Conservation (phyloP, 2,797 vertebrate species). For the Rhynchotus rufescens region DNA sequence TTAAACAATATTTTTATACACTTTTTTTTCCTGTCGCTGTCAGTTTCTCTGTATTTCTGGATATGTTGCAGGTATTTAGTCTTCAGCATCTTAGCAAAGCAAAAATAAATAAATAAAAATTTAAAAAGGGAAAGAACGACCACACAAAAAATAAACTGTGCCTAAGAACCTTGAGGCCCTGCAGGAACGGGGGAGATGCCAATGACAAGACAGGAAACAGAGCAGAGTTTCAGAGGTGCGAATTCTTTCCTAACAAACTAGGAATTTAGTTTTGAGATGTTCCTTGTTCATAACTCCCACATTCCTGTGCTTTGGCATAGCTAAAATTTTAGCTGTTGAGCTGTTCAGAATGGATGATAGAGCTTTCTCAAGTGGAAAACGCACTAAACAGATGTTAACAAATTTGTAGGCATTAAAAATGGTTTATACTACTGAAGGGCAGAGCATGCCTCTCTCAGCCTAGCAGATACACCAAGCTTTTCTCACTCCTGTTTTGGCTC, state of each 20-base stretch:
- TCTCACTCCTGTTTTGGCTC: not conserved
- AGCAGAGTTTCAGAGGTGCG: not conserved
- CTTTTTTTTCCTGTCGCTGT: not conserved
- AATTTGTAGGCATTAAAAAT: not conserved
- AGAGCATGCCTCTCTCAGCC: not conserved
- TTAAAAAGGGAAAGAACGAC: not conserved
- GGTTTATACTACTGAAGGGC: not conserved
- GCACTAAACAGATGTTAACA: not conserved
- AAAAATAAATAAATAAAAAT: not conserved
- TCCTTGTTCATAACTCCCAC: not conserved
- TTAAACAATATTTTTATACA: conserved; percentile 6
- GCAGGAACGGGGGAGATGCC: not conserved
- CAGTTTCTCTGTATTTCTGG: not conserved
- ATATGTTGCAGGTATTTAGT: not conserved
- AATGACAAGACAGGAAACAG: not conserved
- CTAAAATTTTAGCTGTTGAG: not conserved
- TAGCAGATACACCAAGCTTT: not conserved
- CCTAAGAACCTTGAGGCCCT: not conserved
- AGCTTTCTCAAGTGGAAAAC: not conserved
- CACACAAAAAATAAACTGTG: not conserved
- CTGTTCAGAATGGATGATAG: not conserved
- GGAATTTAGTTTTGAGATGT: not conserved
- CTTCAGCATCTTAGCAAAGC: not conserved
- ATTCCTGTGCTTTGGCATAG: not conserved
- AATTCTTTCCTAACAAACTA: not conserved